Percentiles rank a stretch among this genome's conserved stretches.
These are phyloP conservation scores for Diprion similis DNA, from an alignment of 1,140 invertebrate species.

Conservation along the genomic window DNA sequence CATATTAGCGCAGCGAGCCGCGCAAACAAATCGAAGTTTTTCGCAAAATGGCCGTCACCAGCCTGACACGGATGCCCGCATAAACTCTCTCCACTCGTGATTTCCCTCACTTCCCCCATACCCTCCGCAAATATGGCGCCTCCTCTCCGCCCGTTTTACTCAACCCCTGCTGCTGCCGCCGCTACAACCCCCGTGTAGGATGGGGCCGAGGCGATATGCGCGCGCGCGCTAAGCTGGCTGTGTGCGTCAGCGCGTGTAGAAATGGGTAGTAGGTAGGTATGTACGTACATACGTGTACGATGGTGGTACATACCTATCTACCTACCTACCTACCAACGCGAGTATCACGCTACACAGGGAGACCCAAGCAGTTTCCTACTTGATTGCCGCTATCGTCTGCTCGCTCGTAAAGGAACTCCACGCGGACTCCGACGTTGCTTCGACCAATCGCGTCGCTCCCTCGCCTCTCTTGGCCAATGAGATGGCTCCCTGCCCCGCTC, in stretches of 20 bases:
- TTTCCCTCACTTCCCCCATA: constrained; percentile 54
- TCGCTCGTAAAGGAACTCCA: constrained; percentile 50
- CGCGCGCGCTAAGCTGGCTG: constrained; percentile 10
- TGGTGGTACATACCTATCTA: constrained; percentile 40
- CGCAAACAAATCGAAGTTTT: constrained; percentile 61
- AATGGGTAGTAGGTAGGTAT: constrained; percentile 7
- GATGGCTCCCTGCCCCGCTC: constrained; percentile 13
- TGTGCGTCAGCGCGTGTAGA: constrained; percentile 8
- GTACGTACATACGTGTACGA: constrained; percentile 2
- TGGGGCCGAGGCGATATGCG: neutral
- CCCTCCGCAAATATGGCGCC: constrained; percentile 62
- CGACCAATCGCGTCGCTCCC: constrained; percentile 38
- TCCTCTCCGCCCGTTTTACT: constrained; percentile 57
- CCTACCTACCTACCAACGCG: constrained; percentile 31
- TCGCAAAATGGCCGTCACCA: constrained; percentile 63
- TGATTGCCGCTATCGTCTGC: constrained; percentile 62
- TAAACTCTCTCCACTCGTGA: constrained; percentile 55
- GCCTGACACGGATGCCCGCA: constrained; percentile 58
- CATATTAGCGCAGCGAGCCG: constrained; percentile 9
- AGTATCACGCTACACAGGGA: constrained; percentile 59
- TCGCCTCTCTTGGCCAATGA: constrained; percentile 41
- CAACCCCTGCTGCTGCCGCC: constrained; percentile 39
- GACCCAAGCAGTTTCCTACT: constrained; percentile 63
- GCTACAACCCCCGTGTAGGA: neutral
- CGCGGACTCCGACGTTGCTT: constrained; percentile 45